These are phyloP conservation scores for Osmerus mordax DNA, from an alignment of 2,113 vertebrate species.

Conservation along the genomic window DNA sequence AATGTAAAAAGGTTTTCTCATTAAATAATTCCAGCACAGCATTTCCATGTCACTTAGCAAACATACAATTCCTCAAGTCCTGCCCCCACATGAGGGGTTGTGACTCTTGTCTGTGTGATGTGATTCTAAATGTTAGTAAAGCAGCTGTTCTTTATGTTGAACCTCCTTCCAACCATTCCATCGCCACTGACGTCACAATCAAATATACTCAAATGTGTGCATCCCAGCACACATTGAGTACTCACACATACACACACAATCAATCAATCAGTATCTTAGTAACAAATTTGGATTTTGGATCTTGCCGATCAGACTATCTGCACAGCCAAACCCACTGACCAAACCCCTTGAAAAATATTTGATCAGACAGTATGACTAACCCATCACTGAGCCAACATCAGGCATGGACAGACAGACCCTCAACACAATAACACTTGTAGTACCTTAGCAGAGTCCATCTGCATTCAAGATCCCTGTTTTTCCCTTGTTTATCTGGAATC, in stretches of 20 bases:
- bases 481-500: constrained; percentile 57
- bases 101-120: constrained; percentile 40
- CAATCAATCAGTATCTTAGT: neutral
- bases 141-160: constrained; percentile 46
- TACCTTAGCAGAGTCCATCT: constrained; percentile 38
- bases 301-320: constrained; percentile 28
- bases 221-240: constrained; percentile 8
- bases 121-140: constrained; percentile 45
- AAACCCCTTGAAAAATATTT: constrained; percentile 26
- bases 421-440: constrained; percentile 4
- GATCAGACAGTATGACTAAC: constrained; percentile 15
- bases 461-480: constrained; percentile 31
- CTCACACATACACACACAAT: constrained; percentile 9
- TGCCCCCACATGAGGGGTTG: constrained; percentile 38
- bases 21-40: neutral
- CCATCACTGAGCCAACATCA: constrained; percentile 5
- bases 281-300: neutral
- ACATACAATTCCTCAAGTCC: constrained; percentile 5
- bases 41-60: neutral
- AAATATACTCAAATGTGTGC: constrained; percentile 11
- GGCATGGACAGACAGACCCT: constrained; percentile 33
- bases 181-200: constrained; percentile 11
- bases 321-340: constrained; percentile 17
- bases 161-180: constrained; percentile 25
- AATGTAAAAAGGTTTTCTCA: neutral